Evolutionary conservation across 2,797 vertebrate species (phyloP), one percentile per base, ranked within the genome.

Genomic region (Hipposideros larvatus): DNA sequence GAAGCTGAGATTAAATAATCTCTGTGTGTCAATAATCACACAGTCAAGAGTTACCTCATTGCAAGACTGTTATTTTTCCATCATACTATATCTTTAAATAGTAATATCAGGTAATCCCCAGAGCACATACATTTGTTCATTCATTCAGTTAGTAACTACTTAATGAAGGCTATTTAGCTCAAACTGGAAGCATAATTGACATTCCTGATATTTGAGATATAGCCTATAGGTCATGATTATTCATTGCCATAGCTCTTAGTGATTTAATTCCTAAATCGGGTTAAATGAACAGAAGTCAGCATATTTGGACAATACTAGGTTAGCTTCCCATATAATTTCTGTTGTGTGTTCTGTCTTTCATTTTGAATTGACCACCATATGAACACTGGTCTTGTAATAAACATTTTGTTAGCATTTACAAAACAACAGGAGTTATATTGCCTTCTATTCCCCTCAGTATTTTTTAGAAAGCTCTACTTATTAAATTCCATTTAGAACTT

Each of bases 401-500:
- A 92, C 26, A 79, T 78, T 95, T 84, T 84, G 13, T 79, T 75
- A 89, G 34, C 31, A 74, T 46, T 70, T 55, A 87, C 18, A 80
- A 84, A 79, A 89, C 34, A 37, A 78, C 1, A 63, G 46, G 19
- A 48, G 7, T 15, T 55, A 43, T 9, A 48, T 13, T 94, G 57
- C 5, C 15, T 18, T 87, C 46, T 89, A 8, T 71, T 95, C 74
- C 31, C 41, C 16, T 82, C 34, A 22, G 4, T 85, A 85, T 84
- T 92, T 28, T 59, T 68, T 71, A 77, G 55, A 95, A 92, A 70
- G 41, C 8, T 93, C n/a, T 70, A 92, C 31, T 63, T 74, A 63
- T 6, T 91, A 83, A 75, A 86, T 78, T 94, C 15, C 37, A 94
- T 63, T 74, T 88, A 46, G 18, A 96, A 85, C 11, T 89, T 84